Evolutionary conservation across 2,888 invertebrate species (phyloP), one percentile per base, ranked within the genome.

Genomic region (Strigamia maritima): DNA sequence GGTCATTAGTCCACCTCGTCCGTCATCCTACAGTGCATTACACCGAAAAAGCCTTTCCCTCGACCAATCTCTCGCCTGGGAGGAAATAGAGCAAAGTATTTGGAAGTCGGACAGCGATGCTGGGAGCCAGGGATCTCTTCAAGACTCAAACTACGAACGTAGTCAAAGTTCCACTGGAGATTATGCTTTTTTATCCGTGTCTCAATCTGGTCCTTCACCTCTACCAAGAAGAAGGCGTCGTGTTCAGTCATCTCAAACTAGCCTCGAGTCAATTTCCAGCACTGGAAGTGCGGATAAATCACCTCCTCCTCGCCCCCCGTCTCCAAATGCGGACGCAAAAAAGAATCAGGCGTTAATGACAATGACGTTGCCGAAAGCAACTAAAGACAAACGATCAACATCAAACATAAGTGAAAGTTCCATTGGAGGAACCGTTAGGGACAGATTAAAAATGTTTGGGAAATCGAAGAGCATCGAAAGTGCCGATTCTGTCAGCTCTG

Each of bases 61-160:
- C 81, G 92, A 92, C 85, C 92, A 93, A 85, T 90, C 90, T 6
- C 85, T 87, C n/a, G 85, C 85, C 77, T 85, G 85, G 81, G 86
- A 86, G 44, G 70, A 81, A 79, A 79, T 76, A 80, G 83, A 88
- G 86, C 88, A 92, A 87, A 89, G 88, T 80, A 94, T 95, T 83
- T 95, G 95, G 95, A 92, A 91, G 82, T 91, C 91, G 35, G 91
- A 92, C 78, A 93, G 94, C 81, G 86, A 84, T 0, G 86, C 86
- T 78, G 93, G 93, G 80, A 95, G 94, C 84, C 90, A 93, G 80
- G 92, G 93, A 0, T 94, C 94, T 80, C 89, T 94, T 86, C 31
- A 79, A 80, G 75, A 81, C 79, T 19, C 78, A 79, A 49, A 79
- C 80, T 44, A 80, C 80, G 19, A 44, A 60, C 19, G 77, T 54